phyloP scores from a whole-genome alignment of 2,797 vertebrate species.

The Ctenopoma kingsleyae region DNA sequence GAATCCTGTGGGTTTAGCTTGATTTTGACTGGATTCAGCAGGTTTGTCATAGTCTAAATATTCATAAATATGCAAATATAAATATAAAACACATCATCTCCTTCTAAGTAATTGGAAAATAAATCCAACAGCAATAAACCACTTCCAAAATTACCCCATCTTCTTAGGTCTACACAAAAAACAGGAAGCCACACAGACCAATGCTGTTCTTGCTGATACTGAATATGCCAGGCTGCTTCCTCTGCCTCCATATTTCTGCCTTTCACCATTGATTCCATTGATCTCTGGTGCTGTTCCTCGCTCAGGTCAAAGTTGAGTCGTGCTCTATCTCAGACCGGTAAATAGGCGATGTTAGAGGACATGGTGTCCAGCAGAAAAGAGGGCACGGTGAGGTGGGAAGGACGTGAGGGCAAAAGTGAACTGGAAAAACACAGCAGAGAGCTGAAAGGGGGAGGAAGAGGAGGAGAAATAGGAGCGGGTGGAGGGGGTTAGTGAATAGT shows the following conservation, averaged over 20 bases:
- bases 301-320: conserved; percentile 69
- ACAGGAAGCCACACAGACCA: conserved; percentile 15
- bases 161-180: not conserved
- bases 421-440: conserved; percentile 57
- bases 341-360: conserved; percentile 54
- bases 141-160: not conserved
- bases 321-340: conserved; percentile 35
- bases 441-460: conserved; percentile 33
- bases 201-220: conserved; percentile 29
- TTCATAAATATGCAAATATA: conserved; percentile 1
- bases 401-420: conserved; percentile 58
- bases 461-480: conserved; percentile 5
- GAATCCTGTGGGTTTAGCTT: not conserved
- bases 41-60: not conserved
- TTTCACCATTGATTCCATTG: conserved; percentile 55
- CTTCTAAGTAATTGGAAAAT: conserved; percentile 2
- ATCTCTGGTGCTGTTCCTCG: conserved; percentile 45
- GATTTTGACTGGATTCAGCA: not conserved
- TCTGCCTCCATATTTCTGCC: conserved; percentile 40
- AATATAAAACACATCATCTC: conserved; percentile 6
- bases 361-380: conserved; percentile 32
- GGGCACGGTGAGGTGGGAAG: conserved; percentile 56
- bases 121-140: not conserved
- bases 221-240: conserved; percentile 30
- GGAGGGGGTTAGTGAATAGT: conserved; percentile 43